Conservation (phyloP, 2,888 invertebrate genomes). For the Laspeyria flexula region DNA sequence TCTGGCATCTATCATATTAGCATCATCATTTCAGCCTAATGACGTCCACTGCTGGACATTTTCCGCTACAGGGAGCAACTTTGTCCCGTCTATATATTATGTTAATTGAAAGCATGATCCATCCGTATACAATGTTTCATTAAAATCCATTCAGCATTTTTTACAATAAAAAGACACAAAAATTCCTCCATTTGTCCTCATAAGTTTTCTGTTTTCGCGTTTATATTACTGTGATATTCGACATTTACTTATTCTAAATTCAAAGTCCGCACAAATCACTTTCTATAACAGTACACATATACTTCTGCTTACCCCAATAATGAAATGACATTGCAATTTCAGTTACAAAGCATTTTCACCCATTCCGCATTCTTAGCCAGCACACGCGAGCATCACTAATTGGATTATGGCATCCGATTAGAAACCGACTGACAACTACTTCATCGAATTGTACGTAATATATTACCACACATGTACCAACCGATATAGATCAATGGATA, state of each 20-base stretch:
- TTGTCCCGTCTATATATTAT: too few species aligned
- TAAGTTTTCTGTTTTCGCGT: too few species aligned
- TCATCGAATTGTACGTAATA: slow-evolving; percentile 22
- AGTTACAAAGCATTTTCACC: slow-evolving; percentile 40
- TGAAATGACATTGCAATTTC: slow-evolving; percentile 43
- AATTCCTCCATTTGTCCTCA: too few species aligned
- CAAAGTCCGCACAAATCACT: slow-evolving; percentile 1
- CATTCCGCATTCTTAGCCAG: slow-evolving; percentile 45
- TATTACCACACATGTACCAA: slow-evolving; percentile 32
- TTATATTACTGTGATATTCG: neutral
- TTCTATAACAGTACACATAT: slow-evolving; percentile 26
- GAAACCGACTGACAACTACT: slow-evolving; percentile 32
- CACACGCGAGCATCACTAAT: slow-evolving; percentile 47
- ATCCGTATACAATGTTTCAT: too few species aligned
- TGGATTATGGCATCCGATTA: slow-evolving; percentile 37
- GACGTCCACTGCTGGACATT: too few species aligned
- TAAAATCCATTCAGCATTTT: too few species aligned
- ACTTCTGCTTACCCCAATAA: slow-evolving; percentile 16
- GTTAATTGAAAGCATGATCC: too few species aligned
- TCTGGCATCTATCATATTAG: too few species aligned
- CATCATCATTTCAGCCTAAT: too few species aligned
- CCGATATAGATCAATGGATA: neutral
- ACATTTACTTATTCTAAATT: neutral
- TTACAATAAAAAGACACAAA: too few species aligned
- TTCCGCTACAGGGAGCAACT: too few species aligned